Conservation (phyloP, 2,113 vertebrate species). For the Pterophyllum scalare region DNA sequence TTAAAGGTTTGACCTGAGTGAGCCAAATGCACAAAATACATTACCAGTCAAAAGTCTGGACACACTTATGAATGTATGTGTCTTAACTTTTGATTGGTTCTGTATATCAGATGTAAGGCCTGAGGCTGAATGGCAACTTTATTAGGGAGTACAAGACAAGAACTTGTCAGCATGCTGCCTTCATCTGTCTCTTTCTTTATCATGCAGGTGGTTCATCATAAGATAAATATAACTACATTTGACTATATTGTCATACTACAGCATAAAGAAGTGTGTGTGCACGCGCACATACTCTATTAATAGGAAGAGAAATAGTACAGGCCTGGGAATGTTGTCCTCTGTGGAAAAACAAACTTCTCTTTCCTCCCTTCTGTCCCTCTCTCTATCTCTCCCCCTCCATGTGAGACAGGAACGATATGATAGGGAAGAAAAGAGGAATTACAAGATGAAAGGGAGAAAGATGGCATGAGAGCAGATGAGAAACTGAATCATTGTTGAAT, state of each 20-base stretch:
- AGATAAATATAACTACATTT: not conserved
- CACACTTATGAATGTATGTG: too few relatives aligned
- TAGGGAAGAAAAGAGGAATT: constrained; percentile 33
- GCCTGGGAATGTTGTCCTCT: constrained; percentile 79
- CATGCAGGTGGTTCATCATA: not conserved
- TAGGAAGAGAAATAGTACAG: constrained; percentile 69
- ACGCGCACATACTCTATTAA: constrained; percentile 63
- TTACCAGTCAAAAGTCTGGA: too few relatives aligned
- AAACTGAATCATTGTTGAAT: not conserved
- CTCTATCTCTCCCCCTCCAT: constrained; percentile 22
- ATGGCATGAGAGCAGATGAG: constrained; percentile 29
- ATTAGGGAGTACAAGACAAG: not conserved
- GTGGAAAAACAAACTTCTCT: constrained; percentile 72
- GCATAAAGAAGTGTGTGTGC: constrained; percentile 28
- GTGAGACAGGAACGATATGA: constrained; percentile 35
- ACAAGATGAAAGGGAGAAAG: constrained; percentile 49
- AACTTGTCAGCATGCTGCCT: not conserved
- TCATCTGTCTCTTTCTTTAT: not conserved
- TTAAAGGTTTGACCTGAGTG: not conserved
- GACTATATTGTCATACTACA: not conserved
- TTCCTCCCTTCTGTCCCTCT: constrained; percentile 22
- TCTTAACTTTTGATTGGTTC: too few relatives aligned
- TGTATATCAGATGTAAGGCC: not conserved
- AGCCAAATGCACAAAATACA: not conserved
- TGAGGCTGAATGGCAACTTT: not conserved